Evolutionary conservation across 1,140 invertebrate genomes (phyloP).

Genomic region (Drosophila asahinai): DNA sequence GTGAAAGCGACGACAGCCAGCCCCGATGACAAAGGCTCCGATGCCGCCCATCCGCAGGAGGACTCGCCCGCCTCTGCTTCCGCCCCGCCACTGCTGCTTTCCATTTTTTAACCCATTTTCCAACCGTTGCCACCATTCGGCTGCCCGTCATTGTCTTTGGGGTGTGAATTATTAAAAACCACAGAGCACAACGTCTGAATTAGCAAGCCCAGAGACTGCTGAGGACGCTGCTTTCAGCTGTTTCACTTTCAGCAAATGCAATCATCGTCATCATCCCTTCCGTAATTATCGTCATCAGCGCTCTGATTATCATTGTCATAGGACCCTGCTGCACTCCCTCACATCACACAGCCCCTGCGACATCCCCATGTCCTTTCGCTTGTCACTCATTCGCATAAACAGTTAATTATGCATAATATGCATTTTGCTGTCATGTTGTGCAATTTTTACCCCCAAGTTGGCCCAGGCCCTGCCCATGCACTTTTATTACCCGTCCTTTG

Average conservation of each 20-base stretch:
- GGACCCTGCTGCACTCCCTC: constrained; percentile 18
- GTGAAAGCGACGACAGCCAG: constrained; percentile 71
- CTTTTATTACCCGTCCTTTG: constrained; percentile 58
- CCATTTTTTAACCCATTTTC: constrained; percentile 74
- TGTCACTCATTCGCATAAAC: constrained; percentile 84
- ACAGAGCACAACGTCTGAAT: constrained; percentile 72
- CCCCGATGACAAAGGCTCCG: constrained; percentile 64
- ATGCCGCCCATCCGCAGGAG: constrained; percentile 22
- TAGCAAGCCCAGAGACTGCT: constrained; percentile 47
- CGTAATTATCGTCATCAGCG: constrained; percentile 50
- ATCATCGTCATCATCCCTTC: constrained; percentile 60
- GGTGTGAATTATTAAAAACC: constrained; percentile 83
- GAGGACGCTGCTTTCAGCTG: constrained; percentile 37
- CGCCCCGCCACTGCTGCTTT: constrained; percentile 12
- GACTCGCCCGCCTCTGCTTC: constrained; percentile 8
- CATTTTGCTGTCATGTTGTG: constrained; percentile 82
- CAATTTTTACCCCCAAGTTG: constrained; percentile 62
- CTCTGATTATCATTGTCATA: constrained; percentile 59
- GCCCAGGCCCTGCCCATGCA: constrained; percentile 13
- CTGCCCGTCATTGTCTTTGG: constrained; percentile 48
- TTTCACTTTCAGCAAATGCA: constrained; percentile 76
- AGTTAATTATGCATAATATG: constrained; percentile 84
- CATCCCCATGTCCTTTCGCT: constrained; percentile 69
- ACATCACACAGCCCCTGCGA: background rate
- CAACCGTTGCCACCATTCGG: constrained; percentile 27